These are phyloP conservation scores for Nematopogon swammerdamellus DNA, from an alignment of 2,888 invertebrate species.

Conservation along the genomic window DNA sequence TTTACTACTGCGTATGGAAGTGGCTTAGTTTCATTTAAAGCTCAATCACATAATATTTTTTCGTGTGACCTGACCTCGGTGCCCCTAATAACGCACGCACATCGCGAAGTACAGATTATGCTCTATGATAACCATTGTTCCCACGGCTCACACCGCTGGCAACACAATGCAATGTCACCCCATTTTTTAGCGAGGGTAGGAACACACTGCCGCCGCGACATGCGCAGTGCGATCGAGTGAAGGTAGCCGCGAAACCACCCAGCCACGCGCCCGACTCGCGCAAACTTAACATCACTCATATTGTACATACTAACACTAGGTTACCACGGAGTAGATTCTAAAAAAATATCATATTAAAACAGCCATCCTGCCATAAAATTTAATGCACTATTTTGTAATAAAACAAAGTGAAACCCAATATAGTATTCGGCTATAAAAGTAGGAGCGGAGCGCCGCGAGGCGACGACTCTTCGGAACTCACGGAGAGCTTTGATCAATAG, in stretches of 20 bases:
- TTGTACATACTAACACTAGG: background rate
- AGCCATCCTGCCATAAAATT: background rate
- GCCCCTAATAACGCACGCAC: too few relatives aligned
- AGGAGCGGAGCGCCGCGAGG: background rate
- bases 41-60: too few relatives aligned
- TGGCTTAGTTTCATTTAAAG: too few relatives aligned
- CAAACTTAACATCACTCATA: background rate
- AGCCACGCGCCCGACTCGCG: background rate
- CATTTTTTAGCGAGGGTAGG: background rate
- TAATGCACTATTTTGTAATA: background rate
- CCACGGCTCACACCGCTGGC: background rate
- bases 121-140: background rate
- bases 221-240: background rate
- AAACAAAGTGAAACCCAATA: background rate
- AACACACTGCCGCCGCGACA: background rate
- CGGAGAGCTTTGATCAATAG: slow-evolving; percentile 38
- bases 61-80: too few relatives aligned
- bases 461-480: background rate
- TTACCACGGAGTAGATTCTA: background rate
- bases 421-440: too few relatives aligned
- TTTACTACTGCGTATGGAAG: too few relatives aligned
- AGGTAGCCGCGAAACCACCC: background rate
- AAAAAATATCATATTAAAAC: background rate
- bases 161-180: background rate
- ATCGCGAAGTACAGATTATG: background rate